Conservation (phyloP, 2,888 invertebrate genomes). For the Synergus itoensis region DNA sequence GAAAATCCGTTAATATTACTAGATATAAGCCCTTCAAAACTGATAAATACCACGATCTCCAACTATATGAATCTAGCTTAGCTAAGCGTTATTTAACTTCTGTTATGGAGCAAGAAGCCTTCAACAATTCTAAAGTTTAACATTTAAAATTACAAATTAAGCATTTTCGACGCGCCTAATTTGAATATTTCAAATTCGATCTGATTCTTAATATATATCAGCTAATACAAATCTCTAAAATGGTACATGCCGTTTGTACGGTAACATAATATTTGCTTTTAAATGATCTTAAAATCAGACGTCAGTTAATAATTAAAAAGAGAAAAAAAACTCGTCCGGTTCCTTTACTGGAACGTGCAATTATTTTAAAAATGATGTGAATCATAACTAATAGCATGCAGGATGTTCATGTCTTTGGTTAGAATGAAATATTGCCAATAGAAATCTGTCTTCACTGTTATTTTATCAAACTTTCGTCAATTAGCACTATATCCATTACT, state of each 20-base stretch:
- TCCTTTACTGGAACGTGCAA: neutral
- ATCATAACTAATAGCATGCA: neutral
- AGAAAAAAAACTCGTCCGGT: neutral
- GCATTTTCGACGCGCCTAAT: no score
- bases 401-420: conserved; percentile 1
- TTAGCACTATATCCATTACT: neutral
- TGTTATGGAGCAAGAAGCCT: no score
- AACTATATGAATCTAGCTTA: no score
- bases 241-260: neutral
- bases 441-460: neutral
- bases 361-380: conserved; percentile 1
- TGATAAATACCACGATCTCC: no score
- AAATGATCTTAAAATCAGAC: neutral
- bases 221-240: neutral
- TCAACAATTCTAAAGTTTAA: no score
- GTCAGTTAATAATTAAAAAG: conserved; percentile 10
- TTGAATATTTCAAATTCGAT: no score
- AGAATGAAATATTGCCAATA: conserved; percentile 23
- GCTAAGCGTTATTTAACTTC: no score
- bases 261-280: neutral
- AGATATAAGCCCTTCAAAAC: no score
- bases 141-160: no score
- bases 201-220: no score
- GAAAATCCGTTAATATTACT: no score
- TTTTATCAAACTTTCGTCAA: conserved; percentile 16